A percentile compares a stretch with the other conserved stretches of the same genome.
These are phyloP conservation scores for Salminus brasiliensis DNA, from an alignment of 2,113 vertebrate genomes.

Conservation along the genomic window DNA sequence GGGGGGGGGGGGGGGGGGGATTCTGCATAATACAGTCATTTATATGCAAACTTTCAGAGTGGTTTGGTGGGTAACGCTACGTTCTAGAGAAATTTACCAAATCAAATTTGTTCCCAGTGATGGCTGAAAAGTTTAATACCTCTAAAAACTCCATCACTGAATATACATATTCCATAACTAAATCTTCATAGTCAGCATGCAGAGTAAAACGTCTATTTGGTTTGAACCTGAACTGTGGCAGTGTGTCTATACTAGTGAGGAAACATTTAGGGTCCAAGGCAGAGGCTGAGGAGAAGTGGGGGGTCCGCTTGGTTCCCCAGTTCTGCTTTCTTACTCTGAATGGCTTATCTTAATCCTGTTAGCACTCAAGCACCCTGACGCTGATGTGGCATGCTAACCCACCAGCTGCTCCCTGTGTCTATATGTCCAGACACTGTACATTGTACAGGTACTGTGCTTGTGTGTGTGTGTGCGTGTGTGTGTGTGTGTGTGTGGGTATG, in stretches of 20 bases:
- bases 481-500: conserved; percentile 75
- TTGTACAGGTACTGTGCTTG: conserved; percentile 64
- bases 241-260: not conserved
- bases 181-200: too few species aligned
- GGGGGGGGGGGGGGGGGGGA: too few species aligned
- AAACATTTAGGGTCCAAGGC: conserved; percentile 58
- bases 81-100: too few species aligned
- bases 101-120: too few species aligned
- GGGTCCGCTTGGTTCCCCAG: conserved; percentile 57
- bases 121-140: too few species aligned
- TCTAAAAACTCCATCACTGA: too few species aligned
- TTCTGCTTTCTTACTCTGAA: conserved; percentile 64
- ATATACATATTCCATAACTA: too few species aligned
- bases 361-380: conserved; percentile 79
- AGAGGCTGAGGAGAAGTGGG: not conserved
- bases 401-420: conserved; percentile 92
- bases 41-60: too few species aligned
- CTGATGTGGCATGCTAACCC: conserved; percentile 82
- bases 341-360: conserved; percentile 80
- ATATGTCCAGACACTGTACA: conserved; percentile 41
- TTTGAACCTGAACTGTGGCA: not conserved
- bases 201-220: not conserved
- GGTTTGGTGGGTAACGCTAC: too few species aligned
- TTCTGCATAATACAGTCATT: too few species aligned
- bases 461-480: conserved; percentile 82